Percentiles rank a stretch among this genome's conserved stretches.
phyloP scores from a whole-genome alignment of 1,140 invertebrate genomes.

The Aphidius ervi region DNA sequence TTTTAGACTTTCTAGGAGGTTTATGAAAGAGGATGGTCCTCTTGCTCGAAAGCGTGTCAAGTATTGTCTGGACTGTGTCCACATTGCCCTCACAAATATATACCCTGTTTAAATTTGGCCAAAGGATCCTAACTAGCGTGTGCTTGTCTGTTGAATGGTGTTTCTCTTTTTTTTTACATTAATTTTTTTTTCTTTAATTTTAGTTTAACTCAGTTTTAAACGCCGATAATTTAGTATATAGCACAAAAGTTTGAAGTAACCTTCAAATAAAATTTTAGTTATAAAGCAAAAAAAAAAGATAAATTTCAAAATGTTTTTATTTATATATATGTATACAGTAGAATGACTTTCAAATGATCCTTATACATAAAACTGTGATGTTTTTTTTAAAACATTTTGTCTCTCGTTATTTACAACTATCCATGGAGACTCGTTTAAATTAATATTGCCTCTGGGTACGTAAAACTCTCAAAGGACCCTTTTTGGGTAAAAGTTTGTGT shows the following conservation, averaged over 20 bases:
- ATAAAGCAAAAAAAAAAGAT: not conserved
- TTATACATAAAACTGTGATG: no score
- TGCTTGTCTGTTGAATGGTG: no score
- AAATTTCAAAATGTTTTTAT: not conserved
- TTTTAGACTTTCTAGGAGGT: no score
- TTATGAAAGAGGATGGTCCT: no score
- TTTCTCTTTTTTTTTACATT: no score
- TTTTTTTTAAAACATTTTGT: not conserved
- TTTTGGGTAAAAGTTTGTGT: not conserved
- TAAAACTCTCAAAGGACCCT: conserved; percentile 8
- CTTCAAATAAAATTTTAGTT: conserved; percentile 16
- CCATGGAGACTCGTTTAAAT: conserved; percentile 23
- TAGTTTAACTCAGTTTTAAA: not conserved
- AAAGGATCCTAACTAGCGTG: no score
- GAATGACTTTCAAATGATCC: no score
- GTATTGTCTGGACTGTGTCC: not conserved
- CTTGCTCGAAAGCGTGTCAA: not conserved
- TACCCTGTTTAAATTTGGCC: not conserved
- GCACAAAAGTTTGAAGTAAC: conserved; percentile 11
- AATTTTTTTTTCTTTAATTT: no score
- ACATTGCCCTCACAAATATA: not conserved
- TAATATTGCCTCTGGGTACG: conserved; percentile 20
- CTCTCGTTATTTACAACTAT: conserved; percentile 33
- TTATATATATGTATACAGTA: no score
- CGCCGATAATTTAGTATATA: conserved; percentile 33